Base-by-base conservation (phyloP, 2,113 vertebrate species). In the Microcebus jonahi region DNA sequence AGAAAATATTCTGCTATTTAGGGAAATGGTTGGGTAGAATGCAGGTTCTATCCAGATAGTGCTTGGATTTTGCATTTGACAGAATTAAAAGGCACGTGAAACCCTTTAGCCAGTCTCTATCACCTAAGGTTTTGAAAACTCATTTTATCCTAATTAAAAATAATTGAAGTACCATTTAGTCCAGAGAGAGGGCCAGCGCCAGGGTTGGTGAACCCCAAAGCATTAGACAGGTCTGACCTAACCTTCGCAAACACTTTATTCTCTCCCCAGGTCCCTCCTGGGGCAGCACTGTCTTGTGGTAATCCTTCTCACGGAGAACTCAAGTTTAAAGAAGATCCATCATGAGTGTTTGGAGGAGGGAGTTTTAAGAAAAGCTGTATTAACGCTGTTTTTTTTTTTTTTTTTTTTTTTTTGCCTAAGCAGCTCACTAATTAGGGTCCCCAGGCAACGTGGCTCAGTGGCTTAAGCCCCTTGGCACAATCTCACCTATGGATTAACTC, bases 111-210 rank as follows among this genome's bases (percentile, higher is more conserved):
- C 55, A 88, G 39, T 90, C 36, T 92, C 34, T 83, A 42, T 91
- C 48, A 84, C 50, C 0, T 45, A 67, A 42, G 48, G 53, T 65
- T 97, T 95, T 82, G 31, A 79, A 94, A 82, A 88, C 29, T 67
- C 61, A 91, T 97, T 97, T 95, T 85, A 55, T 71, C 31, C 70
- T 94, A 92, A 95, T 85, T 96, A 92, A 95, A 97, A 94, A 90
- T 75, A 84, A 92, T 29, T 53, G 31, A 67, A 88, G 20, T 76
- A 48, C 36, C 34, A 48, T 68, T 84, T 80, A 84, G 50, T 90
- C 3, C 39, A 88, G 70, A 50, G 36, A 89, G 55, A 95, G 53
- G 48, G 45, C 31, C 6, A 27, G 61, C 53, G 14, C 1, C 79
- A 65, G 83, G n/a, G 5, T 48, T 42, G 83, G 70, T 39, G 36